Evolutionary conservation across 1,140 invertebrate genomes (phyloP), one percentile per base, ranked within the genome.

Genomic region (Paraescarpia echinospica): DNA sequence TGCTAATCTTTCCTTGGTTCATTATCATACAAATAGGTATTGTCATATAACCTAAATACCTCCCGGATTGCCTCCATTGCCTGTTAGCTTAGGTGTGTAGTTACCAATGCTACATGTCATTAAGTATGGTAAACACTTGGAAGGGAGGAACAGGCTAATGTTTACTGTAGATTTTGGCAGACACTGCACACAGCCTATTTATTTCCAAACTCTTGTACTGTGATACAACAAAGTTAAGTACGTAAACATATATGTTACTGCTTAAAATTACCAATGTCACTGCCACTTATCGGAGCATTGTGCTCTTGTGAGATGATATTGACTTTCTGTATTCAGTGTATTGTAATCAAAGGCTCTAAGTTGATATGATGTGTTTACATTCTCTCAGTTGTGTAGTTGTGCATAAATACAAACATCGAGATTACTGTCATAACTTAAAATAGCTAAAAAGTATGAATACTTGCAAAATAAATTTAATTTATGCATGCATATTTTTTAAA

Each of bases 11-110:
- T 77, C 59, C 59, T 77, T 77, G 59, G 59, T 77, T 77, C 59
- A 77, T 77, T 77, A 77, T 77, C 59, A 77, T 77, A 77, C 22
- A 77, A 77, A 77, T 77, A 77, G 59, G 59, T 77, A 77, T 77
- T 77, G 59, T 41, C 41, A 41, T 12, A 12, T 41, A 41, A 41
- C 41, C 41, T 41, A 41, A 77, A 12, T 77, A 77, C 27, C 9
- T 27, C 59, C 59, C 27, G 22, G 22, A 27, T 77, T 27, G 22
- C 22, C 59, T 77, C 2, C 59, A 18, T 27, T 27, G 59, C 59
- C 59, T 77, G 22, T 12, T 77, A 77, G 22, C 59, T 4, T 77
- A 18, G 59, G 59, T 22, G 59, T 77, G 59, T 77, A 77, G 59
- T 77, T 77, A 77, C 59, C 59, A 77, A 31, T 77, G 59, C 18